Evolutionary conservation across 2,888 invertebrate genomes (phyloP), one percentile per base, ranked within the genome.

Genomic region (Andrena marginata): DNA sequence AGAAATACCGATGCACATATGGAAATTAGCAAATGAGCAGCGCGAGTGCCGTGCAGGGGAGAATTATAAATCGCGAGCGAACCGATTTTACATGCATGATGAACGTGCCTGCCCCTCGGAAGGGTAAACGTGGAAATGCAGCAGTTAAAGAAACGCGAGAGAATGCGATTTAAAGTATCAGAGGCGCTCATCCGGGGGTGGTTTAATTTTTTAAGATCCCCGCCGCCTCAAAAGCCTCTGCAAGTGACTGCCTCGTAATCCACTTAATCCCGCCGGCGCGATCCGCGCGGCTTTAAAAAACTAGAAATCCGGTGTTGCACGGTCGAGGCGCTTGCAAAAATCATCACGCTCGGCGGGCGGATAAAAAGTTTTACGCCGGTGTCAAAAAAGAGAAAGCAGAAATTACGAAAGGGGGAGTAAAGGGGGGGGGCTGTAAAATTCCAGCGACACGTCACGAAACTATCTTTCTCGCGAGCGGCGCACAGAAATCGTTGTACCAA

Each of bases 231-330:
- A 35, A 65, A 72, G 65, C 73, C 69, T 71, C 67, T 51, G 63
- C 68, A 56, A 81, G 81, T 67, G 59, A 83, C 72, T 67, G 49
- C 64, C 59, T 54, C 82, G 60, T 81, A 74, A 83, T 77, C 83
- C 81, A 56, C 56, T 83, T 81, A 77, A 81, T 72, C 81, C 67
- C 23, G 60, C 48, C 54, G 33, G 29, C 59, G 75, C 80, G 75
- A 80, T 67, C 67, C 42, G 75, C 54, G 81, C 59, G 42, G 23
- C 49, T 65, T 82, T 76, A 64, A 80, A 82, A 82, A 80, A 59
- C 74, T 69, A 51, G 73, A 72, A 73, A 69, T 78, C 69, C 77
- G 42, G 68, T 51, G 67, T 72, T 20, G 70, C 59, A 0, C 51
- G 31, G 29, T 0, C 26, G 51, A 10, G 67, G 20, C 80, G 68